phyloP scores from a whole-genome alignment of 35 echinoderm and acorn worm species.

The Heliocidaris erythrogramma region DNA sequence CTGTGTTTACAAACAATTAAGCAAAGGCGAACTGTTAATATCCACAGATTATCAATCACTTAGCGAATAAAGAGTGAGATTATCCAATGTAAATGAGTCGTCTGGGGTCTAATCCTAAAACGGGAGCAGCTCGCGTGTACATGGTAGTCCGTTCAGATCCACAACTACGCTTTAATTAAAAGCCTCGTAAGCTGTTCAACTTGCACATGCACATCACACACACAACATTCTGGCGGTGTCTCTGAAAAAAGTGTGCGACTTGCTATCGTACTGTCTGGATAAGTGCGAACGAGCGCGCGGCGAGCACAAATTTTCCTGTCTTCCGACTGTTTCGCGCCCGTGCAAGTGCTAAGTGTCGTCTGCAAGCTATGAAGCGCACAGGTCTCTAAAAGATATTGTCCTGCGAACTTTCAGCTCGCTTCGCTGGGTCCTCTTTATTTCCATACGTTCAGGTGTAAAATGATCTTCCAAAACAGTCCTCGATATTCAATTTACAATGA shows the following conservation, averaged over 20 bases:
- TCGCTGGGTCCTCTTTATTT: background rate
- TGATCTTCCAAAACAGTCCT: background rate
- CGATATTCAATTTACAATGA: background rate
- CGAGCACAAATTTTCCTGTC: background rate
- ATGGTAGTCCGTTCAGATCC: background rate
- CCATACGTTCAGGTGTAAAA: conserved; percentile 3
- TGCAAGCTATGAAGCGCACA: background rate
- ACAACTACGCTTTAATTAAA: background rate
- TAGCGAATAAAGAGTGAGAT: background rate
- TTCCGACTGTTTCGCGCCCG: background rate
- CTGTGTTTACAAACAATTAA: background rate
- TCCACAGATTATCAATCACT: background rate
- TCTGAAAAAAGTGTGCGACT: background rate
- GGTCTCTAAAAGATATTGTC: background rate
- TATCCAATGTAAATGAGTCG: background rate
- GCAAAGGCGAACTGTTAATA: background rate
- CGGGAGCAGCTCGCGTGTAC: background rate
- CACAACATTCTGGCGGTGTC: background rate
- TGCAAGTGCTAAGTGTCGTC: background rate
- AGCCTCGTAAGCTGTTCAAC: background rate
- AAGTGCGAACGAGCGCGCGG: background rate
- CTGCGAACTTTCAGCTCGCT: background rate
- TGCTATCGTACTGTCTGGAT: background rate
- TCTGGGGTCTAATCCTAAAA: background rate
- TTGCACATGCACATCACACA: background rate